Evolutionary conservation across 1,140 invertebrate genomes (phyloP), one percentile per base, ranked within the genome.

Genomic region (Hestina assimilis): DNA sequence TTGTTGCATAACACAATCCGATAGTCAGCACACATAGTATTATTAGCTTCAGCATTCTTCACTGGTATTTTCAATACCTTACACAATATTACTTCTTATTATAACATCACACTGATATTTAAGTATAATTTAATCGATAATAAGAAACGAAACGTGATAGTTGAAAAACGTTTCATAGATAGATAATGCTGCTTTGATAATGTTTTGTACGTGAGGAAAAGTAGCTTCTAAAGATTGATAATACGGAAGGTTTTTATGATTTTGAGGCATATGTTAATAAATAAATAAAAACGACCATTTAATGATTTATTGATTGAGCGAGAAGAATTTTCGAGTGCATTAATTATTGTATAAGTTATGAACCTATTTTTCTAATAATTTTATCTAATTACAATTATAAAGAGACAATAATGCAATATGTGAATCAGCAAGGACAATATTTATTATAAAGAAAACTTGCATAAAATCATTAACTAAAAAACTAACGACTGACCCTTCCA

Each of bases 1-100:
- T 43, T 4, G 69, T 75, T 31, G 71, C 75, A 61, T 72, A 58
- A 57, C 68, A 63, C 0, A 73, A 17, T 6, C 66, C 61, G 17
- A 76, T 31, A 4, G 47, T 58, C 8, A 81, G 11, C 26, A 57
- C 59, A 55, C 66, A 38, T n/a, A 40, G 0, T 23, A 78, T 57
- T 12, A 76, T 12, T 14, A 74, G 15, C 14, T 15, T 41, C 17
- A 69, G 42, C 72, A 73, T 79, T 53, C 61, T 73, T 38, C 8
- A 12, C 43, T 48, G 15, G n/a, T 40, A 19, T 47, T n/a, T 19
- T 55, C 41, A 41, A 55, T 29, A 28, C 14, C 29, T 46, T 28
- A 33, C 9, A n/a, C 11, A 45, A 57, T 41, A 57, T 47, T 53
- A 11, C 19, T 20, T 43, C 24, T n/a, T 6, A 23, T 21, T 26